Evolutionary conservation across 2,888 invertebrate species (phyloP).

Genomic region (Apantesis nais): DNA sequence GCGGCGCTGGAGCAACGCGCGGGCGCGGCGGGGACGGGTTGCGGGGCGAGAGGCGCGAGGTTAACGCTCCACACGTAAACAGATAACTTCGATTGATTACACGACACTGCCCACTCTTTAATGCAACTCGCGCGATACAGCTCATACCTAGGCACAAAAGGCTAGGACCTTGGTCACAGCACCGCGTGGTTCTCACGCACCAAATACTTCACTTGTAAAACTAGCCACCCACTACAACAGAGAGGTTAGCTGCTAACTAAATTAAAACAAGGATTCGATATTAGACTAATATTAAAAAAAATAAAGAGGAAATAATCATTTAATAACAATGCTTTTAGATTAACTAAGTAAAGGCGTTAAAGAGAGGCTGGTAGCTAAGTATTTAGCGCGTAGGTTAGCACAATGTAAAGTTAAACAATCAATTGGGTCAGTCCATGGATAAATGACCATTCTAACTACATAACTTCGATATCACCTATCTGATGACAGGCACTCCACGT

Average conservation of each 20-base stretch:
- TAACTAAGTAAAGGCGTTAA: neutral
- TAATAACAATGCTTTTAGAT: neutral
- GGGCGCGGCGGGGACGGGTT: conserved; percentile 26
- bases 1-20: conserved; percentile 32
- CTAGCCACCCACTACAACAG: neutral
- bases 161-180: conserved; percentile 24
- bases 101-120: conserved; percentile 63
- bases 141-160: conserved; percentile 38
- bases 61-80: conserved; percentile 71
- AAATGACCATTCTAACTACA: too few relatives aligned
- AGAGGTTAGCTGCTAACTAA: neutral
- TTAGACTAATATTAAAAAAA: too few relatives aligned
- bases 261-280: neutral
- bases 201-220: conserved; percentile 4
- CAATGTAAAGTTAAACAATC: too few relatives aligned
- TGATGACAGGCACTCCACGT: too few relatives aligned
- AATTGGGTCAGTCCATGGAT: too few relatives aligned
- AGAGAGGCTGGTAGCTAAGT: too few relatives aligned
- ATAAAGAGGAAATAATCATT: neutral
- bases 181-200: conserved; percentile 25
- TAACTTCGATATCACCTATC: too few relatives aligned
- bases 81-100: conserved; percentile 77
- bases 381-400: too few relatives aligned
- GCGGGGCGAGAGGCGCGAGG: conserved; percentile 59
- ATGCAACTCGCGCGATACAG: conserved; percentile 38